A percentile compares a stretch with the other conserved stretches of the same genome.
Conservation (phyloP, 1,140 invertebrate species). For the Tribolium castaneum region DNA sequence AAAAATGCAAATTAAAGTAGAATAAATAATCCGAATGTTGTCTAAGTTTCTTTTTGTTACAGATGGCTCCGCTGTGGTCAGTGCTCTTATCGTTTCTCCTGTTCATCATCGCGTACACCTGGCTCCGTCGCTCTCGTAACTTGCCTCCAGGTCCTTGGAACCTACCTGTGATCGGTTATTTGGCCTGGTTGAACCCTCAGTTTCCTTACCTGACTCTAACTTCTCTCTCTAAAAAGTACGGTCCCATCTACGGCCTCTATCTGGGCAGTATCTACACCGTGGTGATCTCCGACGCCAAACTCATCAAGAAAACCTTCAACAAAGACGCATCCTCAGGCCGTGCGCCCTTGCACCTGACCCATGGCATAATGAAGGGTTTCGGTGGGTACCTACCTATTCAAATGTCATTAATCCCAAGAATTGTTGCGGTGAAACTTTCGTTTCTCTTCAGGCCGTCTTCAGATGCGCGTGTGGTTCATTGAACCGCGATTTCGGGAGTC, state of each 20-base stretch:
- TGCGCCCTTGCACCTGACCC: slow-evolving; percentile 83
- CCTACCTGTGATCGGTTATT: slow-evolving; percentile 81
- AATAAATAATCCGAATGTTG: neutral
- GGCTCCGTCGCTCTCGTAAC: slow-evolving; percentile 57
- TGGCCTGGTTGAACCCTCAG: slow-evolving; percentile 75
- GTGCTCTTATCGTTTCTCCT: neutral
- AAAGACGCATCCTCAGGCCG: slow-evolving; percentile 77
- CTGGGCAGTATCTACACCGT: slow-evolving; percentile 81
- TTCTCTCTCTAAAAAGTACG: slow-evolving; percentile 73
- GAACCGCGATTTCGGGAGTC: slow-evolving; percentile 43
- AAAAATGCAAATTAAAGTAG: too few relatives aligned
- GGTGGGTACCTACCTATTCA: slow-evolving; percentile 70
- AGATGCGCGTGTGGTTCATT: slow-evolving; percentile 11
- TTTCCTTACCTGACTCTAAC: slow-evolving; percentile 78
- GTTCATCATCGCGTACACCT: neutral
- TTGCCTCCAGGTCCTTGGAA: slow-evolving; percentile 82
- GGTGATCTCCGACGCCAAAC: slow-evolving; percentile 76
- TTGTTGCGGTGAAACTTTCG: slow-evolving; percentile 49
- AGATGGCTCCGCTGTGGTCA: slow-evolving; percentile 13
- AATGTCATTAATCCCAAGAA: slow-evolving; percentile 42
- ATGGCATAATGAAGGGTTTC: slow-evolving; percentile 87
- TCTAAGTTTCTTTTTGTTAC: neutral
- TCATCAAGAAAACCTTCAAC: slow-evolving; percentile 77
- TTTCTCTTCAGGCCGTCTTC: slow-evolving; percentile 43
- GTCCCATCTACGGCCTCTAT: slow-evolving; percentile 75